Percentiles rank a stretch among this genome's conserved stretches.
Conservation (phyloP, 2,888 invertebrate genomes). For the Callimorpha dominula region DNA sequence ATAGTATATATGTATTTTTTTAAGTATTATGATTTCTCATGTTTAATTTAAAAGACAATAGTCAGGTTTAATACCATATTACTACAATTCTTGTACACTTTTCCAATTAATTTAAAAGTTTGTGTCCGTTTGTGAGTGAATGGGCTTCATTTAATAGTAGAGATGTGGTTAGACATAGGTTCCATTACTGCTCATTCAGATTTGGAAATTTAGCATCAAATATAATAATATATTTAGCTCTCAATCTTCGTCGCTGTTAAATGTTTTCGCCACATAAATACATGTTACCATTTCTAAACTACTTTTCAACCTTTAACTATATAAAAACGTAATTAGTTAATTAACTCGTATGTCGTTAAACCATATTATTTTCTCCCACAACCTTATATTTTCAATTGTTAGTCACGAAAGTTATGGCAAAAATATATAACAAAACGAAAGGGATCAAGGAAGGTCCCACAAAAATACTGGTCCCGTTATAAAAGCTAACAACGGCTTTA, state of each 20-base stretch:
- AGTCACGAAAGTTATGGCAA: no score
- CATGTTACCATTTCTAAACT: no score
- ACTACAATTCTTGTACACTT: neutral
- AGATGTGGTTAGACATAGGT: neutral
- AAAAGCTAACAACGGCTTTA: constrained; percentile 30
- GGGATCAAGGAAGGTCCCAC: constrained; percentile 26
- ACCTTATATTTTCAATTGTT: neutral
- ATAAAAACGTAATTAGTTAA: no score
- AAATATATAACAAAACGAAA: constrained; percentile 22
- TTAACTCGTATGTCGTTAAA: no score
- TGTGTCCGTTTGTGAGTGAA: neutral
- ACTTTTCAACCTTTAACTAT: no score
- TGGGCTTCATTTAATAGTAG: neutral
- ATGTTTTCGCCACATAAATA: no score
- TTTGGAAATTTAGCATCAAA: neutral
- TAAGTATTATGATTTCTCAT: no score
- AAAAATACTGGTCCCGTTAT: constrained; percentile 20
- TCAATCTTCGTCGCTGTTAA: no score
- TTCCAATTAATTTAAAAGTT: neutral
- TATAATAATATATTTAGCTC: neutral
- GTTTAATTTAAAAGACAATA: no score
- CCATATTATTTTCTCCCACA: neutral
- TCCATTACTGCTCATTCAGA: neutral
- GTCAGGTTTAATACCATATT: neutral
- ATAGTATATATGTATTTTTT: neutral